Percentiles rank a stretch among this genome's conserved stretches.
Conservation (phyloP, 2,113 vertebrate species). For the Phoenicopterus ruber region DNA sequence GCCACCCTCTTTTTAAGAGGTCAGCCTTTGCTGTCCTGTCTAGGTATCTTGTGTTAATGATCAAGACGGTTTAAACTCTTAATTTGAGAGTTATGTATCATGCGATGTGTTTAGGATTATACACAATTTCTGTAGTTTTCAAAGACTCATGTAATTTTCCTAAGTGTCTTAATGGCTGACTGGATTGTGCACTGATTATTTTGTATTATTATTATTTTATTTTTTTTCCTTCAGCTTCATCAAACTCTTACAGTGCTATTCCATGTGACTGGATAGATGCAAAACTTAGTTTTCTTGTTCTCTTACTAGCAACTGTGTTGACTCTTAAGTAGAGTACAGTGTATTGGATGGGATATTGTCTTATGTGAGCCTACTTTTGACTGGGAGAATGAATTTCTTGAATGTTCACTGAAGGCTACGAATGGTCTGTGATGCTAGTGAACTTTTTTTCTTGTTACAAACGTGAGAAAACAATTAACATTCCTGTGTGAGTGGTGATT, state of each 20-base stretch:
- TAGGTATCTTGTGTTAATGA: not conserved
- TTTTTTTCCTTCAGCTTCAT: not conserved
- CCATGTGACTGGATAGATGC: not conserved
- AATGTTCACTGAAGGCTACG: not conserved
- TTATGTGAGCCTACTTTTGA: not conserved
- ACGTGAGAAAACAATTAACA: not conserved
- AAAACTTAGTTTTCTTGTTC: not conserved
- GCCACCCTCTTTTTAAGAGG: not conserved
- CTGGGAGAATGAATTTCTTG: not conserved
- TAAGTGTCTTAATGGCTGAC: not conserved
- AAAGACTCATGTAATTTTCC: accelerated
- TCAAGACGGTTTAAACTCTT: not conserved
- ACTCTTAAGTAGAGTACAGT: not conserved
- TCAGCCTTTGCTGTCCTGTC: not conserved
- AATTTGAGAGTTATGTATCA: not conserved
- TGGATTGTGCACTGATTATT: not conserved
- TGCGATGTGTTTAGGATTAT: not conserved
- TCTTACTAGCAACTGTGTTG: not conserved
- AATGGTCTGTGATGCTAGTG: not conserved
- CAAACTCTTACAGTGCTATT: not conserved
- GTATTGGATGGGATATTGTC: not conserved
- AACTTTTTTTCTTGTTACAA: not conserved
- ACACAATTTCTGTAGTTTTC: not conserved
- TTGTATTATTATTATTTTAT: not conserved
- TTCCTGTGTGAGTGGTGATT: not conserved